These are phyloP conservation scores for Rhingia rostrata DNA, from an alignment of 2,888 invertebrate species.

Conservation along the genomic window DNA sequence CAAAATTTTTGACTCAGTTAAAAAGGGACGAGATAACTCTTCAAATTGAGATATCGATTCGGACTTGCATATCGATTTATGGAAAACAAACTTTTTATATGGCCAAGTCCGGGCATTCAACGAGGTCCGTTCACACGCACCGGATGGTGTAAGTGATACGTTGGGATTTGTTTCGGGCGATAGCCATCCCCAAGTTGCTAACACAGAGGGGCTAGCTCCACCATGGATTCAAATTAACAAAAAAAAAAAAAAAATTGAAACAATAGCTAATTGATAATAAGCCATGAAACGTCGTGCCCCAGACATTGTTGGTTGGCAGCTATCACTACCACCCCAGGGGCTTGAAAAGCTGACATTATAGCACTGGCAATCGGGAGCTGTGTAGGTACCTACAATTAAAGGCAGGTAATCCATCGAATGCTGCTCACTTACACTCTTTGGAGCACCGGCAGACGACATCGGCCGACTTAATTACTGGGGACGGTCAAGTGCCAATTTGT, in stretches of 20 bases:
- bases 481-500: slow-evolving; percentile 76
- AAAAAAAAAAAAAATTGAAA: not conserved
- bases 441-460: slow-evolving; percentile 19
- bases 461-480: slow-evolving; percentile 53
- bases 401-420: slow-evolving; percentile 51
- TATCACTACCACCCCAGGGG: not conserved
- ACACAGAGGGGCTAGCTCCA: slow-evolving; percentile 10
- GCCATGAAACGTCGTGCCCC: slow-evolving; percentile 54
- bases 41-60: slow-evolving; percentile 48
- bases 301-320: not conserved
- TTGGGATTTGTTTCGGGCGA: slow-evolving; percentile 9
- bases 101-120: not conserved
- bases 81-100: slow-evolving; percentile 38
- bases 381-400: slow-evolving; percentile 60
- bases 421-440: slow-evolving; percentile 56
- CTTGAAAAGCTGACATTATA: slow-evolving; percentile 24
- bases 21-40: slow-evolving; percentile 32
- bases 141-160: slow-evolving; percentile 5
- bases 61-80: slow-evolving; percentile 56
- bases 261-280: slow-evolving; percentile 65
- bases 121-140: not conserved
- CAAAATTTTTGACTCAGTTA: slow-evolving; percentile 23
- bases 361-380: slow-evolving; percentile 28
- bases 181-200: slow-evolving; percentile 12
- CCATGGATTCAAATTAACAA: slow-evolving; percentile 18